Evolutionary conservation across 2,888 invertebrate genomes (phyloP).

Genomic region (Hydraecia micacea): DNA sequence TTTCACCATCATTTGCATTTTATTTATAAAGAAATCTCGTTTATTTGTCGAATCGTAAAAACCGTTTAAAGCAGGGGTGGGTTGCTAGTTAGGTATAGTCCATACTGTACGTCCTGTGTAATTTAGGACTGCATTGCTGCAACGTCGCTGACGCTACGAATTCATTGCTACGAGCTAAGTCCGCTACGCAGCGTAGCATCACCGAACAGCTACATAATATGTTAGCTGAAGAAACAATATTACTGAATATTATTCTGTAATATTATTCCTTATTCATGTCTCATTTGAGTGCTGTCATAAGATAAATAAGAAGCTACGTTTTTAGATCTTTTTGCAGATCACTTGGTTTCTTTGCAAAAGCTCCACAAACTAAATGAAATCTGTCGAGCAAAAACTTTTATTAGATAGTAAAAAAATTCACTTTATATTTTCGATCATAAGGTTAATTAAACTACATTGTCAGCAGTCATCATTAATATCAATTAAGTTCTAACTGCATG

Average conservation of each 20-base stretch:
- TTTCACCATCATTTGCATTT: not conserved
- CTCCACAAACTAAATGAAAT: not conserved
- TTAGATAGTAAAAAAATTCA: no score
- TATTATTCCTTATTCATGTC: not conserved
- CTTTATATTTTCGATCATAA: not conserved
- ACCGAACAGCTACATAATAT: not conserved
- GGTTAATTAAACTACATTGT: not conserved
- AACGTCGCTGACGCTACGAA: slow-evolving; percentile 10
- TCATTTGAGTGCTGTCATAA: not conserved
- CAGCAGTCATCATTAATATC: slow-evolving; percentile 8
- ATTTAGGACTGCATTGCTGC: not conserved
- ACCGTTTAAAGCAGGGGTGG: not conserved
- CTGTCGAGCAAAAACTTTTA: not conserved
- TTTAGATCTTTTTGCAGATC: not conserved
- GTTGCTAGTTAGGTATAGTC: not conserved
- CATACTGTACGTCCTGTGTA: not conserved
- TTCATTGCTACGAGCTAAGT: slow-evolving; percentile 12
- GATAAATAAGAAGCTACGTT: not conserved
- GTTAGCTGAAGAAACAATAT: no score
- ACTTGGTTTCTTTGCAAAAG: not conserved
- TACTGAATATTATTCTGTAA: not conserved
- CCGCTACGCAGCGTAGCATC: slow-evolving; percentile 3
- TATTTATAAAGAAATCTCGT: not conserved
- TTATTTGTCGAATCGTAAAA: not conserved
- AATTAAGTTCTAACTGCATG: slow-evolving; percentile 23